phyloP scores from a whole-genome alignment of 2,113 vertebrate species.

The Murina feae region DNA sequence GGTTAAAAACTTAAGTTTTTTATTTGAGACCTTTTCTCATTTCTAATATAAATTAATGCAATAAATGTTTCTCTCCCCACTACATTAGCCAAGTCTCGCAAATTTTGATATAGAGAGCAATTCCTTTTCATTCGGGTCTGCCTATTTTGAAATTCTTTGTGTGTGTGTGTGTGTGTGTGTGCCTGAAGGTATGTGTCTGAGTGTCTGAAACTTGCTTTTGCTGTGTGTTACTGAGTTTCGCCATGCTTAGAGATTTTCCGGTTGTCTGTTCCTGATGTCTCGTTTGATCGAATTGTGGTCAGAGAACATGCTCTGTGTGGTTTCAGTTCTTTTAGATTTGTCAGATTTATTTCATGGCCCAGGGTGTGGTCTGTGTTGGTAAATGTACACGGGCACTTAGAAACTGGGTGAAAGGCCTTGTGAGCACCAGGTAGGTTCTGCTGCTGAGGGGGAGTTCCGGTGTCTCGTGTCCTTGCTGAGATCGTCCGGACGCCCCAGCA shows the following conservation, averaged over 20 bases:
- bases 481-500: fast-evolving
- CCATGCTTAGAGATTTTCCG: not conserved
- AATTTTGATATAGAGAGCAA: not conserved
- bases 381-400: not conserved
- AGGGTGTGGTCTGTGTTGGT: not conserved
- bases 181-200: too few relatives aligned
- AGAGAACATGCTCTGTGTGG: not conserved
- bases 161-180: too few relatives aligned
- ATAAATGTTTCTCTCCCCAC: not conserved
- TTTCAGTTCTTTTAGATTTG: not conserved
- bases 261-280: not conserved
- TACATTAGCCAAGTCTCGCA: not conserved
- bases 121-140: not conserved
- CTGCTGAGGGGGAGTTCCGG: fast-evolving
- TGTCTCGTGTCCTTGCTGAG: not conserved
- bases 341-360: not conserved
- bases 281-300: not conserved
- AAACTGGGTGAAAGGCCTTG: not conserved
- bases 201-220: not conserved
- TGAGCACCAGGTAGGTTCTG: too few relatives aligned
- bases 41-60: not conserved
- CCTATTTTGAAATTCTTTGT: not conserved
- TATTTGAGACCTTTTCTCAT: not conserved
- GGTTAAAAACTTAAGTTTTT: not conserved
- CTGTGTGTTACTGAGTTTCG: not conserved